Percentiles rank a stretch among this genome's conserved stretches.
These are phyloP conservation scores for Isoperla grammatica DNA, from an alignment of 2,888 invertebrate genomes.

Conservation along the genomic window DNA sequence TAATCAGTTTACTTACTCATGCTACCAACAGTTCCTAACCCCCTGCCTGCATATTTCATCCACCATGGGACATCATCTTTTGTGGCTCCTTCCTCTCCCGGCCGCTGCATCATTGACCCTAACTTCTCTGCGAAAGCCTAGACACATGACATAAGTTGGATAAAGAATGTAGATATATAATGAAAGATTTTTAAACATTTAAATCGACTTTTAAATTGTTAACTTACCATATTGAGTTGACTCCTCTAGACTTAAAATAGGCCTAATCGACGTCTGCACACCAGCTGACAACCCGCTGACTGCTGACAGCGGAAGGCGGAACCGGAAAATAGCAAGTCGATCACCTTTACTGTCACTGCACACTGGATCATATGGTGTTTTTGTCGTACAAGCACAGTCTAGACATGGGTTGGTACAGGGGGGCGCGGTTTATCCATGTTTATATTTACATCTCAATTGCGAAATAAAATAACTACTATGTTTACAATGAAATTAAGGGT, in stretches of 20 bases:
- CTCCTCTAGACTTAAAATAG: neutral
- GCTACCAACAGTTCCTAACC: constrained; percentile 77
- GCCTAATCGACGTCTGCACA: neutral
- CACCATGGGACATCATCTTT: constrained; percentile 86
- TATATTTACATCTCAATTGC: no score
- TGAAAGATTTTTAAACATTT: no score
- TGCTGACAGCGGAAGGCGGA: neutral
- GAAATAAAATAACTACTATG: no score
- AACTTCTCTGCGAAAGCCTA: constrained; percentile 77
- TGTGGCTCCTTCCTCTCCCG: constrained; percentile 62
- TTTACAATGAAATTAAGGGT: no score
- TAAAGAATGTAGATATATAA: neutral
- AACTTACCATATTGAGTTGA: constrained; percentile 12
- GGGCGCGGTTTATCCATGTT: no score
- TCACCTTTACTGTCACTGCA: neutral
- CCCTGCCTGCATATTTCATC: constrained; percentile 80
- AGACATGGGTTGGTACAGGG: no score
- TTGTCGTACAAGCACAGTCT: no score
- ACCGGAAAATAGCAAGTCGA: constrained; percentile 13
- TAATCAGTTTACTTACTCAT: constrained; percentile 58
- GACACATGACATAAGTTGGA: constrained; percentile 32
- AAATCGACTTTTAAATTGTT: neutral
- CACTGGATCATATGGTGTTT: no score
- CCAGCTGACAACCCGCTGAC: constrained; percentile 5
- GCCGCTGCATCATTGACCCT: constrained; percentile 71